Evolutionary conservation across 1,140 invertebrate species (phyloP).

Genomic region (Drosophila pandora): DNA sequence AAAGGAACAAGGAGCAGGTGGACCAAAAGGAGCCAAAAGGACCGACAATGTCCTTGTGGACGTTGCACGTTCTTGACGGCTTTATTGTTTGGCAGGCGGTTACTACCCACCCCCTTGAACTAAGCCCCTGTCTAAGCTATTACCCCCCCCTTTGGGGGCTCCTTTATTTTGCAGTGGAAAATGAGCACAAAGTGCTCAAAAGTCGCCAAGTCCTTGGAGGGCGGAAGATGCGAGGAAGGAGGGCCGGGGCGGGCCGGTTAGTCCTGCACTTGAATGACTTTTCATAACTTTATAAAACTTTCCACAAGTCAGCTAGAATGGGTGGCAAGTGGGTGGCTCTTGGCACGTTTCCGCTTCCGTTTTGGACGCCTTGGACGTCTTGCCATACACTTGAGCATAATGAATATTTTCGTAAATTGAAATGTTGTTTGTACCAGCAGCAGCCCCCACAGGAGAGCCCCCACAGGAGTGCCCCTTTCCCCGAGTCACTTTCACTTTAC

Average conservation of each 20-base stretch:
- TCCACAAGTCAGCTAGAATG: constrained; percentile 54
- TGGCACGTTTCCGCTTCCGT: constrained; percentile 77
- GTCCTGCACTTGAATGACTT: constrained; percentile 74
- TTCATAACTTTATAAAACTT: constrained; percentile 80
- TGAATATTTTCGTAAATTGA: constrained; percentile 80
- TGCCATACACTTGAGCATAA: constrained; percentile 72
- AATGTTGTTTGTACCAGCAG: constrained; percentile 64
- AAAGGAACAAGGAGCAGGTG: constrained; percentile 17
- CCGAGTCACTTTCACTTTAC: constrained; percentile 77
- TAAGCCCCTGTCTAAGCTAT: too few species aligned
- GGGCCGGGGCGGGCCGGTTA: not conserved
- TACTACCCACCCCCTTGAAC: not conserved
- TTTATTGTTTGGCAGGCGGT: constrained; percentile 66
- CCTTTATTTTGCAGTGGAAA: constrained; percentile 37
- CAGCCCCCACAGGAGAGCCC: constrained; percentile 7
- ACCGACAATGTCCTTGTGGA: constrained; percentile 48
- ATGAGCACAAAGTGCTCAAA: constrained; percentile 77
- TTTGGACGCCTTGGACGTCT: constrained; percentile 40
- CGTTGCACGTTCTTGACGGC: constrained; percentile 70
- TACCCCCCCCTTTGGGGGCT: not conserved
- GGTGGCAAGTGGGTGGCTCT: constrained; percentile 56
- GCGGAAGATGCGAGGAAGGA: not conserved
- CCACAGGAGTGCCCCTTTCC: not conserved
- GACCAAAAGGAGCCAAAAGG: constrained; percentile 1
- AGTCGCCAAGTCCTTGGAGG: constrained; percentile 55